Evolutionary conservation across 2,113 vertebrate species (phyloP).

Genomic region (Urocynchramus pylzowi): DNA sequence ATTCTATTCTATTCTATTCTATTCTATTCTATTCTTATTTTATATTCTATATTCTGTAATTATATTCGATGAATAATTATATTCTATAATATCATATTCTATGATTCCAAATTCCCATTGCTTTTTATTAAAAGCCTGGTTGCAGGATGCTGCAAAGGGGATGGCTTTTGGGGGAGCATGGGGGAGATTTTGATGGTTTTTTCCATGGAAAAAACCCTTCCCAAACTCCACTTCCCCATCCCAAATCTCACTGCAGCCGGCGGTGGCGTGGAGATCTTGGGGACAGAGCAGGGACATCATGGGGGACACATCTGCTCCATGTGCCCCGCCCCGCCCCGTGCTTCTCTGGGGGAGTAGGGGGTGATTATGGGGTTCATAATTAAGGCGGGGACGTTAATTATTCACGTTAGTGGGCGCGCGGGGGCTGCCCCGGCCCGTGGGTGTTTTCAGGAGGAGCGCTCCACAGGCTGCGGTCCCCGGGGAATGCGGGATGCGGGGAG

Average conservation of each 20-base stretch:
- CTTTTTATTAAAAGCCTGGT: neutral
- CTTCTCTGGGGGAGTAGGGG: neutral
- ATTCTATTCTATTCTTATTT: too few species aligned
- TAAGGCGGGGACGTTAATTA: neutral
- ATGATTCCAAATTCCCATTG: neutral
- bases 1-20: neutral
- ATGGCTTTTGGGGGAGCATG: neutral
- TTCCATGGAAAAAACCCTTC: neutral
- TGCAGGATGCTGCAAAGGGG: neutral
- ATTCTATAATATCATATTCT: neutral
- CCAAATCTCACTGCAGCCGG: neutral
- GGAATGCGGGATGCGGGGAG: neutral
- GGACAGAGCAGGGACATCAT: too few species aligned
- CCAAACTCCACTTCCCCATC: neutral
- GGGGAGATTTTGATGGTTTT: too few species aligned
- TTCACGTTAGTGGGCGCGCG: too few species aligned
- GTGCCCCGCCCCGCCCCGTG: rapidly evolving
- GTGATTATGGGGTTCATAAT: neutral
- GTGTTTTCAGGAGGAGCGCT: neutral
- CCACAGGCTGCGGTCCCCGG: rapidly evolving
- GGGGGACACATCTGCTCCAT: rapidly evolving
- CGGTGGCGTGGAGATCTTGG: rapidly evolving
- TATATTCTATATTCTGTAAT: neutral
- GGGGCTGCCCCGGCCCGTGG: neutral
- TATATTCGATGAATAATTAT: neutral